These are phyloP conservation scores for Contarinia nasturtii DNA, from an alignment of 1,140 invertebrate species.

Conservation along the genomic window DNA sequence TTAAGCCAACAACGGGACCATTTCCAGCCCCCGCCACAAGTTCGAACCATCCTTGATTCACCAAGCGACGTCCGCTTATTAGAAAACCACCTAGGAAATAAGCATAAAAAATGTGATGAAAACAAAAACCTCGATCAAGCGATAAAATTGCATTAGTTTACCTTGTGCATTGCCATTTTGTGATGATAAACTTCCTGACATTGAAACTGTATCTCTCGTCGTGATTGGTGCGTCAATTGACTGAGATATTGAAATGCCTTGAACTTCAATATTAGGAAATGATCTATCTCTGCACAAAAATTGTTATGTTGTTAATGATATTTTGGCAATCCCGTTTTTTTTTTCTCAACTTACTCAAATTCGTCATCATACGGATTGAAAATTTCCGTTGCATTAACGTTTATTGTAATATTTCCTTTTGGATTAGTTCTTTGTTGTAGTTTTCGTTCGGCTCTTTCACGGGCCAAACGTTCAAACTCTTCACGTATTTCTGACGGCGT, in stretches of 20 bases:
- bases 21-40: conserved; percentile 59
- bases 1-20: conserved; percentile 50
- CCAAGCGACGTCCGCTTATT: conserved; percentile 50
- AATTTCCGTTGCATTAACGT: conserved; percentile 82
- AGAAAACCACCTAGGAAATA: conserved; percentile 39
- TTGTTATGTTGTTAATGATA: neutral
- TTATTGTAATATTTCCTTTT: conserved; percentile 65
- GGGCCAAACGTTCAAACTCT: conserved; percentile 72
- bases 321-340: neutral
- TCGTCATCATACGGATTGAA: conserved; percentile 67
- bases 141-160: conserved; percentile 3
- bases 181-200: conserved; percentile 61
- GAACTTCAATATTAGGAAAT: conserved; percentile 68
- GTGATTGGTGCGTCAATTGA: conserved; percentile 86
- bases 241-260: conserved; percentile 76
- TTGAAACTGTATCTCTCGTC: conserved; percentile 55
- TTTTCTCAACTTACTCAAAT: conserved; percentile 26
- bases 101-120: conserved; percentile 1
- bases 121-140: neutral
- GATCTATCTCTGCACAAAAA: conserved; percentile 29
- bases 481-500: conserved; percentile 86
- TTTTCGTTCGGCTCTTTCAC: conserved; percentile 49
- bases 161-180: conserved; percentile 64
- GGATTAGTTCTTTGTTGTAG: conserved; percentile 81
- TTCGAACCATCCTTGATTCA: conserved; percentile 70